Evolutionary conservation across 2,888 invertebrate species (phyloP).

Genomic region (Micoletzkya japonica): DNA sequence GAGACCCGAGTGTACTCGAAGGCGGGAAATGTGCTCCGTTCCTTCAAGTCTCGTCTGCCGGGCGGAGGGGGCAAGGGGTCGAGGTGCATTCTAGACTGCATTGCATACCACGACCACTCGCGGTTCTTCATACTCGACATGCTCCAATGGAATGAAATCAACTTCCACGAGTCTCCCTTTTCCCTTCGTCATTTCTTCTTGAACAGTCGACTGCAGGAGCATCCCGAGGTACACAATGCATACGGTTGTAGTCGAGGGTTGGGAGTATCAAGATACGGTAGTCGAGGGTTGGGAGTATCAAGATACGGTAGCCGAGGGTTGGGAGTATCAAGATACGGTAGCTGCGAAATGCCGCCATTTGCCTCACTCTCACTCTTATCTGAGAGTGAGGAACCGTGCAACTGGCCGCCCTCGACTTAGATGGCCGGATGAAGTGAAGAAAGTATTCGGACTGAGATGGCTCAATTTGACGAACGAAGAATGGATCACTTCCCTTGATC

Average conservation of each 20-base stretch:
- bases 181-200: conserved; percentile 86
- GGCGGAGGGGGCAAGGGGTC: too few species aligned
- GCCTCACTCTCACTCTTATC: too few species aligned
- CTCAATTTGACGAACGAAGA: too few species aligned
- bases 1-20: conserved; percentile 68
- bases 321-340: neutral
- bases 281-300: neutral
- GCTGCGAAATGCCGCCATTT: too few species aligned
- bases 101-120: conserved; percentile 9
- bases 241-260: neutral
- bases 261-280: neutral
- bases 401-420: too few species aligned
- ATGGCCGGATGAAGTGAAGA: too few species aligned
- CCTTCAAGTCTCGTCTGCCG: conserved; percentile 75
- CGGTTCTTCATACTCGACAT: conserved; percentile 21
- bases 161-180: conserved; percentile 64
- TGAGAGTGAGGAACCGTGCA: too few species aligned
- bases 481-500: too few species aligned
- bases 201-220: conserved; percentile 75
- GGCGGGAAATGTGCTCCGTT: conserved; percentile 59
- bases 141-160: conserved; percentile 22
- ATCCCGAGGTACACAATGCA: conserved; percentile 65
- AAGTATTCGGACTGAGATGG: too few species aligned
- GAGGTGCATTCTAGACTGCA: conserved; percentile 28
- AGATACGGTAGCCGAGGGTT: neutral